Evolutionary conservation across 35 echinoderm and acorn worm species (phyloP).

Genomic region (Stichopus chloronotus): DNA sequence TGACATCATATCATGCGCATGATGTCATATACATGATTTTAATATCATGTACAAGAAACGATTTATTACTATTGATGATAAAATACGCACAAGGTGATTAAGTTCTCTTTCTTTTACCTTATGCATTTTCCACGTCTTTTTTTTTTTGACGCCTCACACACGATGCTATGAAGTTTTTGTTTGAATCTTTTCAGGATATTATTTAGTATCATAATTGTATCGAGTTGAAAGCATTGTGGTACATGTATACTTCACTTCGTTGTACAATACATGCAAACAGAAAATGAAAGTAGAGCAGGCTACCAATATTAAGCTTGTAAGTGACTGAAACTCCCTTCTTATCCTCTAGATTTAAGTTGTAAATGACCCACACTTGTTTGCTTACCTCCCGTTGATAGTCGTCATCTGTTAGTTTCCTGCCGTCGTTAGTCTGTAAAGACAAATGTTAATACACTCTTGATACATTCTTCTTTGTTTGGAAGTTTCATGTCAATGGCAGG

Average conservation of each 20-base stretch:
- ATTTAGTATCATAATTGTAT: neutral
- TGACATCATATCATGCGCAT: neutral
- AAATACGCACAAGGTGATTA: no score
- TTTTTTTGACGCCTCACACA: no score
- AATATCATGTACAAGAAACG: neutral
- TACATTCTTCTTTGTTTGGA: neutral
- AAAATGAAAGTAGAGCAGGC: neutral
- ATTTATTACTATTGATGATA: neutral
- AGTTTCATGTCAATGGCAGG: neutral
- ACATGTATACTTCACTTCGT: neutral
- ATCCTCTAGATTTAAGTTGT: neutral
- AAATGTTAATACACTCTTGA: neutral
- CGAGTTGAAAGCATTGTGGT: neutral
- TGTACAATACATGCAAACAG: neutral
- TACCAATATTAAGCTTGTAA: neutral
- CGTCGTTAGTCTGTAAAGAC: neutral
- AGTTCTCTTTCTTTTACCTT: no score
- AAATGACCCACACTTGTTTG: neutral
- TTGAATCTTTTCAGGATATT: neutral
- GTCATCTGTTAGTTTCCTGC: neutral
- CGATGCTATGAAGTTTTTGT: no score
- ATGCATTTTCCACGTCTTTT: no score
- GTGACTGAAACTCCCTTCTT: neutral
- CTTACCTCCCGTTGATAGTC: neutral
- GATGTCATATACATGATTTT: neutral